Evolutionary conservation across 2,888 invertebrate genomes (phyloP).

Genomic region (Thecocarcelia acutangulata): DNA sequence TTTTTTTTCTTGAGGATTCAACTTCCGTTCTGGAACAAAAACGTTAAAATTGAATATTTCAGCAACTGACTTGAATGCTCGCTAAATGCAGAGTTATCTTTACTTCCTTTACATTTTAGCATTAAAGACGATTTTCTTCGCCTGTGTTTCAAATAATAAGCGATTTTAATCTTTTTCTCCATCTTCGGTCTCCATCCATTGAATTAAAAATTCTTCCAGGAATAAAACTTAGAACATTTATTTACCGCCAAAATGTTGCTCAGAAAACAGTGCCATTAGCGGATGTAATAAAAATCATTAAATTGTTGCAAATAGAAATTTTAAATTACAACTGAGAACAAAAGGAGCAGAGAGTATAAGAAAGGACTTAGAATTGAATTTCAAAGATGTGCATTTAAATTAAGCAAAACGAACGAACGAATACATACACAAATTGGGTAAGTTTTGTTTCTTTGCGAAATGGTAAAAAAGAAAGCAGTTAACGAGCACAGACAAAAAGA

Average conservation of each 20-base stretch:
- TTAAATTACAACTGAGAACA: conserved; percentile 42
- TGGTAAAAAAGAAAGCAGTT: conserved; percentile 23
- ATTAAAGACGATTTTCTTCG: not conserved
- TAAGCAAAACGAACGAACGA: conserved; percentile 20
- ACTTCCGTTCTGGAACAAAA: conserved; percentile 34
- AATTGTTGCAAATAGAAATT: conserved; percentile 60
- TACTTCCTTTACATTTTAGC: not conserved
- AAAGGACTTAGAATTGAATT: conserved; percentile 32
- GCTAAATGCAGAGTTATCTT: not conserved
- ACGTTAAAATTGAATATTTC: conserved; percentile 54
- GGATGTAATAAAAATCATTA: conserved; percentile 71
- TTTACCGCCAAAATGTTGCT: conserved; percentile 69
- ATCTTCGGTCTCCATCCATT: conserved; percentile 24
- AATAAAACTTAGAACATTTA: conserved; percentile 64
- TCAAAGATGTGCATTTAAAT: conserved; percentile 51
- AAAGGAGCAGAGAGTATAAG: conserved; percentile 1
- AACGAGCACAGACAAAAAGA: conserved; percentile 33
- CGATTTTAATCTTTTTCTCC: conserved; percentile 36
- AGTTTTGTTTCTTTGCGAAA: conserved; percentile 32
- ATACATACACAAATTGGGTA: conserved; percentile 2
- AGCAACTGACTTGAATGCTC: conserved; percentile 21
- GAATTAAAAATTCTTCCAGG: conserved; percentile 9
- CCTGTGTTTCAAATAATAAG: conserved; percentile 41
- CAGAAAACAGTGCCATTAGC: conserved; percentile 71
- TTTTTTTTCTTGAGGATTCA: conserved; percentile 19